Conservation (phyloP, 2,797 vertebrate species). For the Sebastiscus tertius region DNA sequence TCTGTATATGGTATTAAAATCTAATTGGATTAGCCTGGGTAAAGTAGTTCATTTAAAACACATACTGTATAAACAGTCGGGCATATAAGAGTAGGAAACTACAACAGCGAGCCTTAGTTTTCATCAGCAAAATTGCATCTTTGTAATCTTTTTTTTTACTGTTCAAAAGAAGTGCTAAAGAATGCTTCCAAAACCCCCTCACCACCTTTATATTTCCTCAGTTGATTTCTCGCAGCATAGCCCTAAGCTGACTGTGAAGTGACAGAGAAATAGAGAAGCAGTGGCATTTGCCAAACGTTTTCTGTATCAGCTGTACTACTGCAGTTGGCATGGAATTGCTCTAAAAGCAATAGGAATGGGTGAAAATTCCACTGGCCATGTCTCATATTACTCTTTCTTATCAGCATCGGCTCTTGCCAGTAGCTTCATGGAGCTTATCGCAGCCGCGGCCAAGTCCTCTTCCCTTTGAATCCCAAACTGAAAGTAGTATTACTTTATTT, state of each 20-base stretch:
- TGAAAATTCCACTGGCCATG: constrained; percentile 38
- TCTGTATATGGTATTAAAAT: constrained; percentile 15
- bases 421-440: constrained; percentile 57
- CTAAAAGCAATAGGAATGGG: constrained; percentile 38
- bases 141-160: not conserved
- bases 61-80: not conserved
- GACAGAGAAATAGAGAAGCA: constrained; percentile 24
- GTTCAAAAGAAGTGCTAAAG: constrained; percentile 2
- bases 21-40: constrained; percentile 32
- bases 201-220: not conserved
- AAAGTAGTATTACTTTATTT: constrained; percentile 61
- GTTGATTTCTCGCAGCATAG: constrained; percentile 31
- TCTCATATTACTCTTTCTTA: constrained; percentile 59
- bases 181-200: not conserved
- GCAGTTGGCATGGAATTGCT: constrained; percentile 36
- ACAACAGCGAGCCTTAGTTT: not conserved
- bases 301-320: constrained; percentile 38
- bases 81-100: not conserved
- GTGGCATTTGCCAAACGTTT: constrained; percentile 49
- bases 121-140: not conserved
- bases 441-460: constrained; percentile 40
- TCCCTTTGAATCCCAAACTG: constrained; percentile 45
- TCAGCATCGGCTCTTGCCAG: constrained; percentile 52
- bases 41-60: constrained; percentile 6
- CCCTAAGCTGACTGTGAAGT: constrained; percentile 33